Percentiles rank a stretch among this genome's conserved stretches.
These are phyloP conservation scores for Lucilia sericata DNA, from an alignment of 1,140 invertebrate genomes.

Conservation along the genomic window DNA sequence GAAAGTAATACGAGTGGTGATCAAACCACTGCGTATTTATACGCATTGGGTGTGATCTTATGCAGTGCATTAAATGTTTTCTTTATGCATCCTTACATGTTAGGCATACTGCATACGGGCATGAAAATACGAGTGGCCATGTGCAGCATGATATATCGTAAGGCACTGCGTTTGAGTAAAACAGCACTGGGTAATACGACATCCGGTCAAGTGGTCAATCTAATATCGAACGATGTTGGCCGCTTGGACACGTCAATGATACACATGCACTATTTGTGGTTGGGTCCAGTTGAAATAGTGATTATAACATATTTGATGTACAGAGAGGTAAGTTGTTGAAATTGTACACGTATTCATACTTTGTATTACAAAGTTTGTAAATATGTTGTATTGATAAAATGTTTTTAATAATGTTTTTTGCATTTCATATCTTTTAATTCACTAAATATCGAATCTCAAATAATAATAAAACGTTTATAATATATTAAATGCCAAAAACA, in stretches of 20 bases:
- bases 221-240: conserved; percentile 90
- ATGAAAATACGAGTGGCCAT: conserved; percentile 84
- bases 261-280: conserved; percentile 82
- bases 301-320: conserved; percentile 84
- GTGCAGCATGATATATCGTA: conserved; percentile 85
- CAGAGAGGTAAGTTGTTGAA: conserved; percentile 65
- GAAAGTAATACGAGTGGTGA: conserved; percentile 66
- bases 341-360: background rate
- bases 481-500: too few species aligned
- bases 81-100: conserved; percentile 83
- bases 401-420: too few species aligned
- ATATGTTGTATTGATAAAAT: too few species aligned
- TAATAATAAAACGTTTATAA: too few species aligned
- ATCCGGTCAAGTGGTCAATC: conserved; percentile 90
- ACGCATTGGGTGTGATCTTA: conserved; percentile 76
- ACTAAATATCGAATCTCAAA: too few species aligned
- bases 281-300: conserved; percentile 84
- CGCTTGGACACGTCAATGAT: conserved; percentile 77
- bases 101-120: conserved; percentile 79
- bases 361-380: too few species aligned
- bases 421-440: too few species aligned
- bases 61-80: conserved; percentile 78
- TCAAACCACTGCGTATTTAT: conserved; percentile 74
- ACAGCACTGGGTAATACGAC: conserved; percentile 81
- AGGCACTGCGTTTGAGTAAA: conserved; percentile 78